Conservation (phyloP, 2,888 invertebrate genomes). For the Cheilosia soror region DNA sequence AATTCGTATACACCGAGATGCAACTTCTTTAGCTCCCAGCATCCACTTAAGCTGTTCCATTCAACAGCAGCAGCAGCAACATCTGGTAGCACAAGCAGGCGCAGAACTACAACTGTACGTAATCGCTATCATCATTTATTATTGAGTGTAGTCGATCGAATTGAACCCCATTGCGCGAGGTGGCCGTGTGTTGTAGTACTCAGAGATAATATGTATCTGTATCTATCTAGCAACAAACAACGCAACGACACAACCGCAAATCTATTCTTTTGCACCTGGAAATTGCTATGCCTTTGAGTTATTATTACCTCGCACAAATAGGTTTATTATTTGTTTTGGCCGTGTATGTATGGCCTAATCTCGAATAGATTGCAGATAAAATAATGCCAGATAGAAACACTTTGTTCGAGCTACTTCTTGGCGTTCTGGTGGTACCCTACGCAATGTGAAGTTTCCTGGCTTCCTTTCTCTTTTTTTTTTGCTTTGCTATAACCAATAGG, state of each 20-base stretch:
- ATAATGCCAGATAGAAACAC: conserved; percentile 35
- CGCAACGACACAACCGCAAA: conserved; percentile 67
- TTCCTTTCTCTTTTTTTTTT: conserved; percentile 60
- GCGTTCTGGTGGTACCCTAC: neutral
- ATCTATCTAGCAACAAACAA: conserved; percentile 35
- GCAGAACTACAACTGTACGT: conserved; percentile 69
- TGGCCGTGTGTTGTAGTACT: conserved; percentile 7
- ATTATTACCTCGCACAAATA: conserved; percentile 66
- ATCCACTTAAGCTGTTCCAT: conserved; percentile 51
- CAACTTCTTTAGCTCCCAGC: conserved; percentile 55
- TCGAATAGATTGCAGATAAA: conserved; percentile 64
- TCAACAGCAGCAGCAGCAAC: conserved; percentile 48
- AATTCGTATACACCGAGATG: conserved; percentile 43
- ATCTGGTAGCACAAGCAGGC: conserved; percentile 60
- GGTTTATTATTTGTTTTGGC: conserved; percentile 69
- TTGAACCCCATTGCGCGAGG: conserved; percentile 71
- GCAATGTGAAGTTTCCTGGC: conserved; percentile 27
- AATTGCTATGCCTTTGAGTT: conserved; percentile 70
- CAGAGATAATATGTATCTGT: conserved; percentile 25
- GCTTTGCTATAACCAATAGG: conserved; percentile 2
- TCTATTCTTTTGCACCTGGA: conserved; percentile 76
- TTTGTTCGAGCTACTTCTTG: conserved; percentile 7
- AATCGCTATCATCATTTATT: conserved; percentile 74
- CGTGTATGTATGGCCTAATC: conserved; percentile 61
- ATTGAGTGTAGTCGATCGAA: conserved; percentile 75